phyloP scores from a whole-genome alignment of 2,888 invertebrate genomes.

The Caenorhabditis angaria region DNA sequence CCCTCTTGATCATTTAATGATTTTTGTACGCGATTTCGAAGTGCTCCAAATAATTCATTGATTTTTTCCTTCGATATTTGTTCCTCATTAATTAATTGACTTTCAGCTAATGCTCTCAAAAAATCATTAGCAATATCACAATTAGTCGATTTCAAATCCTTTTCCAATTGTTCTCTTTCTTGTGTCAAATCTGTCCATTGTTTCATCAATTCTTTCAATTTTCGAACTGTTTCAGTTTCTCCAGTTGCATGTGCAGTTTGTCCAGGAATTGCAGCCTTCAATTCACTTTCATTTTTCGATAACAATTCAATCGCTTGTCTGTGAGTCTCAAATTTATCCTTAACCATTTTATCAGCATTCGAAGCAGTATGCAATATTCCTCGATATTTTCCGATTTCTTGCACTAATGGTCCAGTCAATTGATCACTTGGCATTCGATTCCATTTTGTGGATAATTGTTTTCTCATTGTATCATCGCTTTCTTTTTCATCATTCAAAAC shows the following conservation, averaged over 20 bases:
- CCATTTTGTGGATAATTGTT: slow-evolving; percentile 93
- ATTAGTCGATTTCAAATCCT: slow-evolving; percentile 53
- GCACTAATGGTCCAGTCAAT: slow-evolving; percentile 84
- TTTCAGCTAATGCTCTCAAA: slow-evolving; percentile 79
- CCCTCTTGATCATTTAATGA: slow-evolving; percentile 81
- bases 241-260: slow-evolving; percentile 59
- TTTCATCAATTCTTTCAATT: slow-evolving; percentile 82
- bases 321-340: slow-evolving; percentile 85
- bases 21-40: slow-evolving; percentile 79
- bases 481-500: slow-evolving; percentile 89
- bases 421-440: slow-evolving; percentile 85
- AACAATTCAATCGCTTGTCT: slow-evolving; percentile 84
- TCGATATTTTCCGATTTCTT: slow-evolving; percentile 89
- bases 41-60: slow-evolving; percentile 81
- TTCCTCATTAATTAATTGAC: slow-evolving; percentile 58
- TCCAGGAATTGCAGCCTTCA: slow-evolving; percentile 81
- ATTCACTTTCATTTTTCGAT: slow-evolving; percentile 75
- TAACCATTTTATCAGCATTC: slow-evolving; percentile 83
- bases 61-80: slow-evolving; percentile 77
- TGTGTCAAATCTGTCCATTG: slow-evolving; percentile 77
- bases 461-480: slow-evolving; percentile 86
- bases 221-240: slow-evolving; percentile 77
- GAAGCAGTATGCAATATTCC: slow-evolving; percentile 90
- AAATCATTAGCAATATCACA: slow-evolving; percentile 78
- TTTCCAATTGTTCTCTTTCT: slow-evolving; percentile 75